Percentiles rank a stretch among this genome's conserved stretches.
Evolutionary conservation across 37 sponge, comb jelly and placozoan species (phyloP).

Genomic region (Corticium candelabrum): DNA sequence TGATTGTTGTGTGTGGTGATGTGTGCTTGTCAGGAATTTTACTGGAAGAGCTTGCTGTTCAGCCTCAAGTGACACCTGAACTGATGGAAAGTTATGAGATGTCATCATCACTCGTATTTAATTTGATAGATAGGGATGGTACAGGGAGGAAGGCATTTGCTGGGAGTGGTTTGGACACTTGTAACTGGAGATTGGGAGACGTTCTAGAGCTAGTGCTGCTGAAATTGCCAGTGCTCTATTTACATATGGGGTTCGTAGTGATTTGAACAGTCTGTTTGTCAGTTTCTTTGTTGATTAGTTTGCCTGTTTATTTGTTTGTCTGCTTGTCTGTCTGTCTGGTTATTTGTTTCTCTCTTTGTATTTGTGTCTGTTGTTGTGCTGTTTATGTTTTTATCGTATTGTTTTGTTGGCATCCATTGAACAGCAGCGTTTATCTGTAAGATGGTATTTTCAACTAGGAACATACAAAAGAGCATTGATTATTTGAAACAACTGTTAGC

Average conservation of each 20-base stretch:
- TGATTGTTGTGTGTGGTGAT: too few species aligned
- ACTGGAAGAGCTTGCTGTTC: not conserved
- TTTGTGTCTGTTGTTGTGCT: too few species aligned
- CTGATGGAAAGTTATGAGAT: too few species aligned
- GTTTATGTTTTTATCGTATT: too few species aligned
- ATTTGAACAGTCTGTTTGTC: not conserved
- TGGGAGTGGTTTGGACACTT: not conserved
- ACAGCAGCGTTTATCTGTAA: too few species aligned
- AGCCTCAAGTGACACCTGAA: not conserved
- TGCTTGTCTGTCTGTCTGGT: too few species aligned
- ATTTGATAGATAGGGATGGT: not conserved
- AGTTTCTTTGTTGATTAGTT: too few species aligned
- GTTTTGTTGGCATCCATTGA: too few species aligned
- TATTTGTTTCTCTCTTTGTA: too few species aligned
- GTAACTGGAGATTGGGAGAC: not conserved
- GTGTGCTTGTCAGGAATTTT: too few species aligned
- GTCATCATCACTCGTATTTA: too few species aligned
- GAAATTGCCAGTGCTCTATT: not conserved
- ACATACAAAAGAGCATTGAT: not conserved
- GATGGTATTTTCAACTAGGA: not conserved
- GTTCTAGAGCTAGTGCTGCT: not conserved
- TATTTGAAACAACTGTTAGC: not conserved
- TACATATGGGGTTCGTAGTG: not conserved
- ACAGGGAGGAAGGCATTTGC: not conserved
- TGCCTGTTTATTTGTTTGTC: too few species aligned